Evolutionary conservation across 2,113 vertebrate genomes (phyloP).

Genomic region (Chionis minor): DNA sequence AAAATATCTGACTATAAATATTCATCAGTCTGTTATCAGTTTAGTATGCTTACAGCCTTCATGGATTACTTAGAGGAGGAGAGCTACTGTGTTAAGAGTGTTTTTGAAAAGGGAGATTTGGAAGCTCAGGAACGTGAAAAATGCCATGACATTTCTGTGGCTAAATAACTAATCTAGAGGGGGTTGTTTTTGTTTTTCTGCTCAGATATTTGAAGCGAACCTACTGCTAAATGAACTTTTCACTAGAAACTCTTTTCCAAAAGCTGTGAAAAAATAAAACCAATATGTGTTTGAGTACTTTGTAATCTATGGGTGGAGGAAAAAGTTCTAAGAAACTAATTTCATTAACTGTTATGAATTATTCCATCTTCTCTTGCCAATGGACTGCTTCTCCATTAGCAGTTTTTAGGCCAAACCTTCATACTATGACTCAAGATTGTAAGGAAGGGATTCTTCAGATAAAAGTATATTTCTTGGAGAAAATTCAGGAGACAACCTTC

Average conservation of each 20-base stretch:
- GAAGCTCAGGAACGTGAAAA: not conserved
- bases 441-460: not conserved
- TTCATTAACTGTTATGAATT: not conserved
- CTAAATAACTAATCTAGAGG: not conserved
- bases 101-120: not conserved
- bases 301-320: not conserved
- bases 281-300: not conserved
- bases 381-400: not conserved
- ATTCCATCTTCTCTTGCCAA: not conserved
- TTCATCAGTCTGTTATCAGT: not conserved
- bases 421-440: not conserved
- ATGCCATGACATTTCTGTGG: not conserved
- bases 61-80: not conserved
- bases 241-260: not conserved
- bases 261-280: not conserved
- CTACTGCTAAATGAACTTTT: not conserved
- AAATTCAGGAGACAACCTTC: not conserved
- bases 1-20: not conserved
- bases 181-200: not conserved
- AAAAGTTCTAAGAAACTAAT: not conserved
- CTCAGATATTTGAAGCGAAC: not conserved
- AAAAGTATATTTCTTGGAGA: not conserved
- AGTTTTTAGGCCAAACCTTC: not conserved
- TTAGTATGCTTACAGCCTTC: not conserved
- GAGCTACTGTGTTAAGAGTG: not conserved